Evolutionary conservation across 2,888 invertebrate genomes (phyloP).

Genomic region (Meteorus cinctellus): DNA sequence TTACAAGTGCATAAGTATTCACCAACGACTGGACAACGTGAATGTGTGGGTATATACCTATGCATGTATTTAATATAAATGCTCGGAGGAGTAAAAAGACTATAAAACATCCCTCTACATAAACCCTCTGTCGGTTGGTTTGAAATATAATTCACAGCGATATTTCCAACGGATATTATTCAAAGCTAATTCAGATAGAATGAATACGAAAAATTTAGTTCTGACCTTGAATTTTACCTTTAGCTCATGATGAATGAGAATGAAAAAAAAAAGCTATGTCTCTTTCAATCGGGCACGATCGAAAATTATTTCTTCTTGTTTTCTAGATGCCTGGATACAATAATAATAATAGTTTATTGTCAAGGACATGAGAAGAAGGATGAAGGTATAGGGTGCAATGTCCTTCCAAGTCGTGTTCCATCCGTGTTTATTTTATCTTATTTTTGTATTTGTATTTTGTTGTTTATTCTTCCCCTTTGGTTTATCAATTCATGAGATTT

Average conservation of each 20-base stretch:
- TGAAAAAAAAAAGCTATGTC: not conserved
- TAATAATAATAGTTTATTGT: slow-evolving; percentile 1
- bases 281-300: not conserved
- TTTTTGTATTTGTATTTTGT: not conserved
- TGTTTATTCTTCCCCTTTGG: not conserved
- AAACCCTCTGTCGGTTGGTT: not conserved
- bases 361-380: slow-evolving; percentile 13
- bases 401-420: not conserved
- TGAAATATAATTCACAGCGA: slow-evolving; percentile 46
- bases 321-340: not conserved
- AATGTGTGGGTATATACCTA: slow-evolving; percentile 56
- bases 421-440: not conserved
- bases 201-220: not conserved
- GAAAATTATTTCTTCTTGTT: not conserved
- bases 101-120: not conserved
- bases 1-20: slow-evolving; percentile 52
- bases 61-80: slow-evolving; percentile 30
- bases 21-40: slow-evolving; percentile 50
- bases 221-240: not conserved
- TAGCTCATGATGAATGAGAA: slow-evolving; percentile 4
- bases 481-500: not conserved
- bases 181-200: not conserved
- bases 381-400: not conserved
- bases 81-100: slow-evolving; percentile 17
- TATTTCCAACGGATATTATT: not conserved